Conservation (phyloP, 2,797 vertebrate genomes). For the Scleropages formosus region DNA sequence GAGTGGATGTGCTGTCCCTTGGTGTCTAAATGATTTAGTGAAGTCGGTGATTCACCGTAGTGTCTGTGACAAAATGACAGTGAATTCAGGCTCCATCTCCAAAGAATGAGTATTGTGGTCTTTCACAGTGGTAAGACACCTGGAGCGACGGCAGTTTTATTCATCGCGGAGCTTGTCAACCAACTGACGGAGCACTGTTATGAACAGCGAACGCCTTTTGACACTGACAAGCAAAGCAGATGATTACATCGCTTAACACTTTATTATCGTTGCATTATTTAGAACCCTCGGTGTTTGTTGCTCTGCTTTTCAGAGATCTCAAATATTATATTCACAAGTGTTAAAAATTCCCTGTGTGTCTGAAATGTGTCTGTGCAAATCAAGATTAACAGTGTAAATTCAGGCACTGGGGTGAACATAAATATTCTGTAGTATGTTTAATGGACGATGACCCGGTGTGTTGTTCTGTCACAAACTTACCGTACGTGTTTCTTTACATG, state of each 20-base stretch:
- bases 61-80: too few species aligned
- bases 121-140: not conserved
- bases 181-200: not conserved
- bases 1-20: not conserved
- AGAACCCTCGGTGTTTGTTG: not conserved
- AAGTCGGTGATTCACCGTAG: not conserved
- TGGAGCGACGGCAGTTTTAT: not conserved
- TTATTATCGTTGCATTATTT: conserved; percentile 14
- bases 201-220: not conserved
- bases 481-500: too few species aligned
- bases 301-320: too few species aligned
- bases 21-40: not conserved
- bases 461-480: too few species aligned
- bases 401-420: too few species aligned
- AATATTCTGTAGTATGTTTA: too few species aligned
- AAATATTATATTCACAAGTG: too few species aligned
- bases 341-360: too few species aligned
- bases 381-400: too few species aligned
- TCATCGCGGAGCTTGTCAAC: not conserved
- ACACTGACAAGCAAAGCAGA: not conserved
- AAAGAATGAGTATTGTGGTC: too few species aligned
- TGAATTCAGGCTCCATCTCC: not conserved
- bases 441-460: too few species aligned
- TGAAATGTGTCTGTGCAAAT: too few species aligned
- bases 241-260: conserved; percentile 15